A percentile compares a stretch with the other conserved stretches of the same genome.
phyloP scores from a whole-genome alignment of 92 coral and sea anemone species.

The Metridium senile region DNA sequence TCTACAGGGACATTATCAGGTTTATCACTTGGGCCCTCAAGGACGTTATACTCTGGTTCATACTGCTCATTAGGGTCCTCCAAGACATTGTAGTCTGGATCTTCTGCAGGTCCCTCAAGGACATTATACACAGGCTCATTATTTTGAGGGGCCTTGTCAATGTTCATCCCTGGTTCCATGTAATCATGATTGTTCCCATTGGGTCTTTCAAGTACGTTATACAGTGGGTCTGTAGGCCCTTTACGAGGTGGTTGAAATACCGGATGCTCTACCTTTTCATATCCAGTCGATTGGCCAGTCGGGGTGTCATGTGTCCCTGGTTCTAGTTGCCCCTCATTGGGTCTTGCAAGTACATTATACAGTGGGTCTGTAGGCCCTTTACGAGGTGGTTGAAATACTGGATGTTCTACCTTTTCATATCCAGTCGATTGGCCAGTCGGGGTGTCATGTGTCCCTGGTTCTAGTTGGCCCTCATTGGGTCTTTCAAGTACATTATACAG shows the following conservation, averaged over 20 bases:
- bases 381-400: too few relatives aligned
- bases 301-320: too few relatives aligned
- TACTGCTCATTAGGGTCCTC: slow-evolving; percentile 15
- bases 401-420: too few relatives aligned
- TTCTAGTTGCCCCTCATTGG: too few relatives aligned
- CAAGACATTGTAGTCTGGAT: slow-evolving; percentile 43
- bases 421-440: too few relatives aligned
- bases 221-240: background rate
- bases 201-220: slow-evolving; percentile 9
- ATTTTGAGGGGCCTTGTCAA: slow-evolving; percentile 15
- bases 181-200: background rate
- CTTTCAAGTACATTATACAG: too few relatives aligned
- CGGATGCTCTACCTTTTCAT: slow-evolving; percentile 5
- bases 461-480: too few relatives aligned
- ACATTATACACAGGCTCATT: slow-evolving; percentile 40
- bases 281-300: background rate
- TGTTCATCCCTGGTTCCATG: slow-evolving; percentile 10
- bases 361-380: too few relatives aligned
- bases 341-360: too few relatives aligned
- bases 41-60: slow-evolving; percentile 40
- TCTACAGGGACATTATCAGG: slow-evolving; percentile 24
- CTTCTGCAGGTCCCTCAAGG: slow-evolving; percentile 21
- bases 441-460: too few relatives aligned
- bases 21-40: slow-evolving; percentile 24
- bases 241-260: slow-evolving; percentile 13